These are phyloP conservation scores for Leucoptera coffeella DNA, from an alignment of 2,888 invertebrate species.

Conservation along the genomic window DNA sequence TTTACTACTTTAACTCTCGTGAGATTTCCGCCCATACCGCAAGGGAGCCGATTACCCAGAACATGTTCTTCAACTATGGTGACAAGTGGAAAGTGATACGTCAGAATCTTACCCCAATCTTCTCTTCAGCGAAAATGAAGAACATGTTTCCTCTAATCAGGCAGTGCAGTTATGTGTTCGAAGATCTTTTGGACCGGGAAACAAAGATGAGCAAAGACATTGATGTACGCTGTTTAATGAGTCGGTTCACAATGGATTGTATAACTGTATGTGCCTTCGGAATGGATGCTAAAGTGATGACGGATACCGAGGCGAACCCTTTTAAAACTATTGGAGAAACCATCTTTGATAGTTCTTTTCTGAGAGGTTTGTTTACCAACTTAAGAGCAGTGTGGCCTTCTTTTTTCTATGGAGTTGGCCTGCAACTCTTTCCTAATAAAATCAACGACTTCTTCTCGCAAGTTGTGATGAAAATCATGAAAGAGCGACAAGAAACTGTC, in stretches of 20 bases:
- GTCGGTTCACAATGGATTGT: slow-evolving; percentile 14
- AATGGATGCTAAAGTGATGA: slow-evolving; percentile 12
- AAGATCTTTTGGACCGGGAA: neutral
- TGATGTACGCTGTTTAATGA: slow-evolving; percentile 7
- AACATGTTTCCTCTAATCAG: slow-evolving; percentile 1
- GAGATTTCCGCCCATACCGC: neutral
- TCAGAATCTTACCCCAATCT: slow-evolving; percentile 1
- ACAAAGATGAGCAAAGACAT: neutral
- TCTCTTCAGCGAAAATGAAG: slow-evolving; percentile 1
- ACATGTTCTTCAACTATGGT: slow-evolving; percentile 1
- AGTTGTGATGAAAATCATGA: slow-evolving; percentile 4
- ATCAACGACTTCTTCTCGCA: slow-evolving; percentile 2
- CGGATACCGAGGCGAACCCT: slow-evolving; percentile 12
- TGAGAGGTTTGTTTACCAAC: slow-evolving; percentile 8
- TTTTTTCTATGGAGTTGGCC: slow-evolving; percentile 12
- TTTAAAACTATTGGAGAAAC: slow-evolving; percentile 11
- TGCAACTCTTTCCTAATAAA: slow-evolving; percentile 3
- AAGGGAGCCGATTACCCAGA: neutral
- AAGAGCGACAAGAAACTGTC: slow-evolving; percentile 13
- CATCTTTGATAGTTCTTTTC: slow-evolving; percentile 9
- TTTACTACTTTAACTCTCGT: slow-evolving; percentile 1
- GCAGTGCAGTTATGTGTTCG: neutral
- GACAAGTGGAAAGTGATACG: slow-evolving; percentile 2
- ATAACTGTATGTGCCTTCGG: slow-evolving; percentile 14
- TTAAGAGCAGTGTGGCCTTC: slow-evolving; percentile 13